Evolutionary conservation across 2,113 vertebrate genomes (phyloP), one percentile per base, ranked within the genome.

Genomic region (Coregonus clupeaformis): DNA sequence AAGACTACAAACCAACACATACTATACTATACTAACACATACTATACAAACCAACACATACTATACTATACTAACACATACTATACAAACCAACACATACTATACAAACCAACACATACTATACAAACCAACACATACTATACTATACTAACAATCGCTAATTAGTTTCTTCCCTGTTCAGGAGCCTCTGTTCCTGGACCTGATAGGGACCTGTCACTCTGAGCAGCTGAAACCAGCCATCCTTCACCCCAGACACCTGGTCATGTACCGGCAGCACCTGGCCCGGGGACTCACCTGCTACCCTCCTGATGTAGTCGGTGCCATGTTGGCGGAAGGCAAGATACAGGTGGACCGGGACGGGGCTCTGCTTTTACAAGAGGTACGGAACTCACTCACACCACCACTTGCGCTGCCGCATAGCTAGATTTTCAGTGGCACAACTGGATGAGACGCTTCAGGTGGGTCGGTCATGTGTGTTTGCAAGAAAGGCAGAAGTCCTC

Each of bases 121-220:
- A n/a, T n/a, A n/a, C n/a, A n/a, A n/a, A n/a, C n/a, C n/a, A n/a
- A n/a, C n/a, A n/a, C n/a, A n/a, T n/a, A n/a, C n/a, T n/a, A n/a
- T n/a, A n/a, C 18, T 55, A 55, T 55, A 18, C 18, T 55, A 55
- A 20, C 52, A 20, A 55, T 55, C 52, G 29, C 27, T n/a, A 22
- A 7, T 36, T 25, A 27, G 18, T 18, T 24, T 47, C 71, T 47
- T 16, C 25, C 25, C 25, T 69, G 25, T 71, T 29, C 3, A 99
- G 98, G 92, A 94, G 1, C 95, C 96, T 0, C 16, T 97, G 52
- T 96, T 95, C 79, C 83, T 98, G 83, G 95, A 98, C 77, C 80
- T 99, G 84, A 91, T 97, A 67, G 98, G 97, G 71, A 98, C 95
- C 71, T 98, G 97, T 86, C 95, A 96, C 81, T 95, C 96, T 9